Base-by-base conservation (phyloP, 1,140 invertebrate species). In the Tetramorium parvispinum region DNA sequence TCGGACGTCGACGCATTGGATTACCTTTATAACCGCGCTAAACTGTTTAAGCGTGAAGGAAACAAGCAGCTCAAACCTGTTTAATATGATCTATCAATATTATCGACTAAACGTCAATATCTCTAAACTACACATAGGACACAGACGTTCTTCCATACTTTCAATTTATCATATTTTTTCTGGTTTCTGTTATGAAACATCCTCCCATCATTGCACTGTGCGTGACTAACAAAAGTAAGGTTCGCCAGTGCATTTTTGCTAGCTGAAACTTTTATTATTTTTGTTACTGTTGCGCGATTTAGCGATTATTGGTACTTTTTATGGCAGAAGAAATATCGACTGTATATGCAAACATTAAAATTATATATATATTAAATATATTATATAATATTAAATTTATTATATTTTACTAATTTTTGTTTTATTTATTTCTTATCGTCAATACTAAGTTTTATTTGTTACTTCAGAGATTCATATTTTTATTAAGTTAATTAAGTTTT, bases 81-180 rank as follows among this genome's bases (percentile, higher is more conserved):
- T 75, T 75, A 83, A 61, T 75, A 49, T n/a, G 53, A 32, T 40
- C 79, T 73, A 75, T 83, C 79, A 83, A 83, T 83, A 83, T 59
- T 83, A 83, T 83, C 53, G 79, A 75, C 43, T 46, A 61, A 75
- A 83, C 24, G 68, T 83, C 79, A 61, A 46, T 59, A 49, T 3
- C 40, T 49, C n/a, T 59, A 70, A 81, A 59, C 40, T 43, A 55
- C 18, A 40, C 24, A 70, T 43, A 16, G 13, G 1, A 46, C 13
- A 11, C 37, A 8, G 1, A 7, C 0, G n/a, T 61, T 73, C 24
- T 37, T 73, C 18, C n/a, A 49, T 49, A 73, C 4, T 24, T 83
- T 83, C 27, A 75, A 49, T 83, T 24, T 2, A 27, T 61, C 68
- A 37, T 21, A 57, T 4, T 51, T 40, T 55, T 73, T 73, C 24